These are phyloP conservation scores for Dryococelus australis DNA, from an alignment of 2,888 invertebrate species.

Conservation along the genomic window DNA sequence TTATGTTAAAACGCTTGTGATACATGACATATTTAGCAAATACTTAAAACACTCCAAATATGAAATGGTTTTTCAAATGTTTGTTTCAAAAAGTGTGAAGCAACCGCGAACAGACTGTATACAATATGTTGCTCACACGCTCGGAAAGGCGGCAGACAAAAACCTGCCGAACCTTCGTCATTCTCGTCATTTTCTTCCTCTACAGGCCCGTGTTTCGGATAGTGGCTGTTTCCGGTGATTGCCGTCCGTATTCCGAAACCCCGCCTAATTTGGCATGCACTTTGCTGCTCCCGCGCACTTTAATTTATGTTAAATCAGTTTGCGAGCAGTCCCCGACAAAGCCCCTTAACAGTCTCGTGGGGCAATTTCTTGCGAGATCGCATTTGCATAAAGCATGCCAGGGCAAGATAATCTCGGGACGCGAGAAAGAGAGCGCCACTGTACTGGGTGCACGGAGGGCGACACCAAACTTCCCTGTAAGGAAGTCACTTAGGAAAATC, in stretches of 20 bases:
- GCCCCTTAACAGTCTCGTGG: background rate
- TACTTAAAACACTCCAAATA: too few species aligned
- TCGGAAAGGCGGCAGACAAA: too few species aligned
- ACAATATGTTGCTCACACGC: too few species aligned
- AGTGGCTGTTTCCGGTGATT: background rate
- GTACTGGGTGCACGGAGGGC: background rate
- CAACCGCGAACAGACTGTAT: too few species aligned
- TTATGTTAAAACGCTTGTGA: too few species aligned
- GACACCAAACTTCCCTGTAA: background rate
- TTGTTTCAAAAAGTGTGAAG: too few species aligned
- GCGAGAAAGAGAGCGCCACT: background rate
- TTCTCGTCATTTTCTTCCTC: background rate
- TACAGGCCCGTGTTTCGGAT: background rate
- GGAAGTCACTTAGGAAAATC: background rate
- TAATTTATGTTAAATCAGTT: conserved; percentile 1
- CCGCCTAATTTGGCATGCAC: background rate
- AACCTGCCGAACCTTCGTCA: too few species aligned
- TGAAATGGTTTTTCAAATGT: too few species aligned
- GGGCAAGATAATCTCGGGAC: conserved; percentile 4
- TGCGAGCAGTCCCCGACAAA: background rate
- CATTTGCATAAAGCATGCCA: conserved; percentile 11
- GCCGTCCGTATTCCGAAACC: background rate
- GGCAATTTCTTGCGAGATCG: conserved; percentile 10
- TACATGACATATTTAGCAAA: too few species aligned
- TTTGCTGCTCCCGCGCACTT: background rate